Percentiles rank a stretch among this genome's conserved stretches.
Conservation (phyloP, 2,888 invertebrate genomes). For the Magallana nippona region DNA sequence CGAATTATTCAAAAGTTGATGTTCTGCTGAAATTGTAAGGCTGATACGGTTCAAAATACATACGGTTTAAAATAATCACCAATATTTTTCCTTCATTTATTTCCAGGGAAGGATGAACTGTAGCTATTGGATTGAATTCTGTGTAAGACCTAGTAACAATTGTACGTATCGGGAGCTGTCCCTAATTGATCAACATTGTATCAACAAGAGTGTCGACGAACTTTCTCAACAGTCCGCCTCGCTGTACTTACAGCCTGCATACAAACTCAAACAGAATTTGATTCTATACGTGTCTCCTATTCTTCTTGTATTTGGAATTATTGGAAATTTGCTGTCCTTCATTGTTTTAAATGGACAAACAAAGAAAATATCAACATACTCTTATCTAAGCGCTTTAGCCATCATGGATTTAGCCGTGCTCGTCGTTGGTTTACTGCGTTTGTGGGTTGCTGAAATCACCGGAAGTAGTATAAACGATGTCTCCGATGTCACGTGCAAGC, state of each 20-base stretch:
- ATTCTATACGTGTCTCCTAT: slow-evolving; percentile 74
- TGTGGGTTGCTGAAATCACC: slow-evolving; percentile 76
- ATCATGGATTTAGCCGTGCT: slow-evolving; percentile 76
- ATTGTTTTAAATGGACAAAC: slow-evolving; percentile 74
- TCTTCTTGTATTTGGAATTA: slow-evolving; percentile 75
- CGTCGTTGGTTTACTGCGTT: slow-evolving; percentile 76
- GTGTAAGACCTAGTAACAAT: neutral
- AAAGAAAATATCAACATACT: slow-evolving; percentile 76
- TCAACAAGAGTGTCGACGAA: neutral
- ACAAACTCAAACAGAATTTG: slow-evolving; percentile 61
- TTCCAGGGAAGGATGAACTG: slow-evolving; percentile 1
- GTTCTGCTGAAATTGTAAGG: too few species aligned
- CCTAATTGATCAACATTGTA: neutral
- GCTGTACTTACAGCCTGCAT: slow-evolving; percentile 46
- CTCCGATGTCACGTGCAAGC: slow-evolving; percentile 73
- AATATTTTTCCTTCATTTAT: neutral
- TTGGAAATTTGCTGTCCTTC: slow-evolving; percentile 78
- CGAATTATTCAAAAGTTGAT: too few species aligned
- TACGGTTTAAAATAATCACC: neutral
- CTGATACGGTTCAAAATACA: too few species aligned
- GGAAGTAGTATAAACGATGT: slow-evolving; percentile 69
- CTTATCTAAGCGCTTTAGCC: slow-evolving; percentile 76
- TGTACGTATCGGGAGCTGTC: neutral
- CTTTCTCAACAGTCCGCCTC: slow-evolving; percentile 50
- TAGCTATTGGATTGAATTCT: neutral